These are phyloP conservation scores for Cremastinae sp. DNA, from an alignment of 2,888 invertebrate species.

Conservation along the genomic window DNA sequence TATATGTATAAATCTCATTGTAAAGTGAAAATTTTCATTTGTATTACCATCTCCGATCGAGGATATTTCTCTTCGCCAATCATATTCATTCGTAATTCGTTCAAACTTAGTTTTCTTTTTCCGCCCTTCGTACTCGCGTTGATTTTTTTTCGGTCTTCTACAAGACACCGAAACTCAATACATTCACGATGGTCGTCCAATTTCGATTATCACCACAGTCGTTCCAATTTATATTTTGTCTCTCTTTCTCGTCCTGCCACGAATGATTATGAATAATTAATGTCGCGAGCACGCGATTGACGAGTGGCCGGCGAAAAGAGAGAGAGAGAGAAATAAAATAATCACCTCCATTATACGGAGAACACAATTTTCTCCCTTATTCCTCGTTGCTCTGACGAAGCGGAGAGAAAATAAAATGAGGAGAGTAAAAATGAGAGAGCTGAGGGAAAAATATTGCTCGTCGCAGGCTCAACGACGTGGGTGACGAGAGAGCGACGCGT, in stretches of 20 bases:
- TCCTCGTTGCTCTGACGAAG: slow-evolving; percentile 29
- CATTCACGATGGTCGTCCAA: slow-evolving; percentile 37
- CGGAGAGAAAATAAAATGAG: slow-evolving; percentile 28
- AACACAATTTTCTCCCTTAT: slow-evolving; percentile 27
- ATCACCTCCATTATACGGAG: slow-evolving; percentile 26
- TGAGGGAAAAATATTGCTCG: slow-evolving; percentile 21
- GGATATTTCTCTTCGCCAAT: not conserved
- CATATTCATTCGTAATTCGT: slow-evolving; percentile 24
- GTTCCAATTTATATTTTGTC: slow-evolving; percentile 30
- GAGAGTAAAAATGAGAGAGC: not conserved
- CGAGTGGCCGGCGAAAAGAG: slow-evolving; percentile 23
- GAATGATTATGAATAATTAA: slow-evolving; percentile 54
- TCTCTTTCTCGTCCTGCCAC: slow-evolving; percentile 20
- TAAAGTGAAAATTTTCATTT: not conserved
- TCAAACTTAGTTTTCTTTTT: slow-evolving; percentile 19
- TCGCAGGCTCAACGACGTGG: slow-evolving; percentile 37
- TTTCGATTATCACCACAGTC: slow-evolving; percentile 45
- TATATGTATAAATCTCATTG: not conserved
- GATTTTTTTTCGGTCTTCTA: not conserved
- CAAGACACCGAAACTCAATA: slow-evolving; percentile 27
- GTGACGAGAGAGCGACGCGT: slow-evolving; percentile 27
- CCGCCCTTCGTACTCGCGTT: not conserved
- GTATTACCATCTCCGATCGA: slow-evolving; percentile 3
- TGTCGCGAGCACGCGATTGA: slow-evolving; percentile 32
- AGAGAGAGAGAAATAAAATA: slow-evolving; percentile 30